Evolutionary conservation across 2,888 invertebrate genomes (phyloP), one percentile per base, ranked within the genome.

Genomic region (Pharmacophagus antenor): DNA sequence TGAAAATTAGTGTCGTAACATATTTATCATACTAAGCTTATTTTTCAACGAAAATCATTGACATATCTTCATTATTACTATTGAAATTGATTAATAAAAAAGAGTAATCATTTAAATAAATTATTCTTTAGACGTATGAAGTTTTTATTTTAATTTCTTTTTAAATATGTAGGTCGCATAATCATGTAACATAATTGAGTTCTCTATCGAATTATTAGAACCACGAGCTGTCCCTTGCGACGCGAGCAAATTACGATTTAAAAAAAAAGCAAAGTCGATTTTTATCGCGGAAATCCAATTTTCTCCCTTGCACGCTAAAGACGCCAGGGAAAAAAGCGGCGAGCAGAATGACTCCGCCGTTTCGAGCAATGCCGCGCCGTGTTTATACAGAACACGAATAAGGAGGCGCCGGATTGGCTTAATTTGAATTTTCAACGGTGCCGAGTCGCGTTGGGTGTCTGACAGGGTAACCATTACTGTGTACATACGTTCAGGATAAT

Each of bases 351-450:
- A 90, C 90, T 89, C 78, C 82, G 77, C 88, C 86, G 80, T 88
- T 90, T 84, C 75, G 82, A 83, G 82, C 84, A 81, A 85, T 85
- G 87, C 85, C 84, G 79, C 85, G 80, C 83, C 84, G 84, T 89
- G 89, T 90, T 88, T 82, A 82, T 88, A 82, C 82, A 73, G 83
- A 86, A 90, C 90, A 90, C 87, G 90, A 88, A 88, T 90, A 79
- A 90, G 90, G 90, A 89, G 90, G 90, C 88, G 85, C 89, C 86
- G 82, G 86, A 88, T 89, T 87, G 88, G 90, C 88, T 87, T 90
- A 88, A 90, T 90, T 90, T 90, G 87, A 90, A 90, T 90, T 88
- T 88, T 74, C 84, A 87, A 84, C 84, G 84, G 77, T 82, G 83
- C 82, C 80, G 76, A 73, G 79, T 31, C 81, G 83, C 79, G 80